phyloP scores from a whole-genome alignment of 2,113 vertebrate species.

The Callionymus lyra region DNA sequence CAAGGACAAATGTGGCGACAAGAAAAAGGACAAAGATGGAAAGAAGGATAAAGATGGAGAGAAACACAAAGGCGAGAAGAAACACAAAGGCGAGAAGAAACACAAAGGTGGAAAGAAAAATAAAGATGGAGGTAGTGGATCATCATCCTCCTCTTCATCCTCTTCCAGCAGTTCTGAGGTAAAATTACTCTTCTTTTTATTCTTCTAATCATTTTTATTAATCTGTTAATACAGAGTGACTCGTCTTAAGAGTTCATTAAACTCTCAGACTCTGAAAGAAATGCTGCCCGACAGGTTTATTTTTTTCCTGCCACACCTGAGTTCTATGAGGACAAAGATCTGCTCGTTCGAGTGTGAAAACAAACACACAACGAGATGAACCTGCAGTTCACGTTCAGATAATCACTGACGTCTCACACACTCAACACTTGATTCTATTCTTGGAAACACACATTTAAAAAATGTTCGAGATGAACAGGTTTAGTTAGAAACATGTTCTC shows the following conservation, averaged over 20 bases:
- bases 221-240: no score
- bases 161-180: conserved; percentile 42
- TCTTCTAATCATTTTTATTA: not conserved
- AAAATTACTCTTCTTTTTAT: not conserved
- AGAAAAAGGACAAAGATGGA: not conserved
- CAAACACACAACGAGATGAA: conserved; percentile 6
- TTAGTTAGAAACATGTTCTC: no score
- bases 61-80: no score
- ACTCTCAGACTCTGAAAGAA: conserved; percentile 1
- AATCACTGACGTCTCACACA: not conserved
- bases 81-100: conserved; percentile 5
- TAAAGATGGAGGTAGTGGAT: not conserved
- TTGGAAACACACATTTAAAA: no score
- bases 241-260: no score
- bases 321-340: not conserved
- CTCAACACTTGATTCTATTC: no score
- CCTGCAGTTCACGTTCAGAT: conserved; percentile 3
- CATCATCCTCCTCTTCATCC: conserved; percentile 12
- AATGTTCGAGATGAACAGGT: no score
- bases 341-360: not conserved
- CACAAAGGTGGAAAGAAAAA: conserved; percentile 2
- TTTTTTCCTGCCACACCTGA: conserved; percentile 6
- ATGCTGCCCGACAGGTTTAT: conserved; percentile 7
- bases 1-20: conserved; percentile 10
- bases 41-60: no score